Percentiles rank a stretch among this genome's conserved stretches.
Evolutionary conservation across 2,113 vertebrate genomes (phyloP).

Genomic region (Embiotoca jacksoni): DNA sequence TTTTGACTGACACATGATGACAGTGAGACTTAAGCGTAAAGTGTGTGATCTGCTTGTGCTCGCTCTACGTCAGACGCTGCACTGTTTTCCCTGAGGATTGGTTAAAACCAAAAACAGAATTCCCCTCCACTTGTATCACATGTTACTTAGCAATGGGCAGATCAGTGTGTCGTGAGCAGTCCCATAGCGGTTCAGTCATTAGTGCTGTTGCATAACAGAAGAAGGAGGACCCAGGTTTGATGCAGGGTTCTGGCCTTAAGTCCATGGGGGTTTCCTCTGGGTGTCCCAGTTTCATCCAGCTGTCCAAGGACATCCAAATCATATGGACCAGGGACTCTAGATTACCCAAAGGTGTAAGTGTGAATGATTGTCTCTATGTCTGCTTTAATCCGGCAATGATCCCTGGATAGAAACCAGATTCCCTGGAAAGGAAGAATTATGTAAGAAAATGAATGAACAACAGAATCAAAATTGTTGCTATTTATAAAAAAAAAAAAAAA

Average conservation of each 20-base stretch:
- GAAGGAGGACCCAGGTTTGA: slow-evolving; percentile 32
- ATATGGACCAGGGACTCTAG: slow-evolving; percentile 18
- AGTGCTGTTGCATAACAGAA: slow-evolving; percentile 16
- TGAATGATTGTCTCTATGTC: slow-evolving; percentile 40
- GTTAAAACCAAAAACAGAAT: slow-evolving; percentile 28
- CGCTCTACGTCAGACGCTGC: neutral
- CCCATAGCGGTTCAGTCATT: slow-evolving; percentile 21
- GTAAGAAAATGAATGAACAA: neutral
- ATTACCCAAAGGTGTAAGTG: slow-evolving; percentile 28
- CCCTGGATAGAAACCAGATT: neutral
- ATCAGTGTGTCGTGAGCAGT: slow-evolving; percentile 11
- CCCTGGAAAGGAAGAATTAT: neutral
- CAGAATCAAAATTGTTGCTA: neutral
- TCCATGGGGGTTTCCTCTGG: slow-evolving; percentile 17
- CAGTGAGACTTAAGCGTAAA: neutral
- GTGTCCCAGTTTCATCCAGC: slow-evolving; percentile 38
- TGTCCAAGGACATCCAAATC: slow-evolving; percentile 48
- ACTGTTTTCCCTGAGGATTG: slow-evolving; percentile 7
- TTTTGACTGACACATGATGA: neutral
- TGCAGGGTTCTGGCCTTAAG: neutral
- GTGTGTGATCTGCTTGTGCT: neutral
- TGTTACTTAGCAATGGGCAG: neutral
- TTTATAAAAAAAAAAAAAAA: slow-evolving; percentile 6
- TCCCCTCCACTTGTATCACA: slow-evolving; percentile 4
- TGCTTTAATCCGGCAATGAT: slow-evolving; percentile 26